A percentile compares a stretch with the other conserved stretches of the same genome.
Conservation (phyloP, 2,888 invertebrate species). For the Morpho deidamia region DNA sequence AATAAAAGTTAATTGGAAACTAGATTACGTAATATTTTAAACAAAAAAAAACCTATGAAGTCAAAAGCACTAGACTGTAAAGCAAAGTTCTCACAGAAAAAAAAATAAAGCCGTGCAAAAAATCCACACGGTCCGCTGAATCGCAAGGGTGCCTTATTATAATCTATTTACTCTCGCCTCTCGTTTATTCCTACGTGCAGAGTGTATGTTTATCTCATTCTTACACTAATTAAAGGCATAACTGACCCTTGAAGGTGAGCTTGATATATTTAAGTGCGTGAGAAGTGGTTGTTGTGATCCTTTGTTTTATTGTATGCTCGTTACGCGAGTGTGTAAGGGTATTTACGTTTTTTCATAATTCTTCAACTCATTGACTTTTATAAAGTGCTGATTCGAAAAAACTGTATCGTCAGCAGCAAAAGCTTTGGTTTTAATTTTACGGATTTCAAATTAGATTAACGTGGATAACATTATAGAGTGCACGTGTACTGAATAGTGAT, state of each 20-base stretch:
- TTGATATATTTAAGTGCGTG: conserved; percentile 50
- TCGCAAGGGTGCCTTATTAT: conserved; percentile 59
- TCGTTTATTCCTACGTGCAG: conserved; percentile 31
- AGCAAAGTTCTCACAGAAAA: conserved; percentile 48
- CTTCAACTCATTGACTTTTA: conserved; percentile 43
- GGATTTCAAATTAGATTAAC: not conserved
- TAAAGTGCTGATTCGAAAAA: conserved; percentile 2
- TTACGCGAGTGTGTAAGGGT: conserved; percentile 45
- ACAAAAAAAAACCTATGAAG: conserved; percentile 30
- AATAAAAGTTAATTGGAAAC: not conserved
- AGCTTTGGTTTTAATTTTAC: not conserved
- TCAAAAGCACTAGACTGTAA: conserved; percentile 55
- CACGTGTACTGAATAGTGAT: no score
- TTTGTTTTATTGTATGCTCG: conserved; percentile 59
- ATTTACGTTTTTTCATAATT: conserved; percentile 37
- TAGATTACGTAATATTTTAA: not conserved
- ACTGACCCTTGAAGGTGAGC: conserved; percentile 60
- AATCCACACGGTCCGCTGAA: conserved; percentile 57
- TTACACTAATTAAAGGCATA: conserved; percentile 61
- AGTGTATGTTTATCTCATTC: conserved; percentile 36
- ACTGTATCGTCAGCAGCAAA: conserved; percentile 1
- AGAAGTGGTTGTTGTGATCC: conserved; percentile 65
- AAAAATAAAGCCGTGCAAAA: conserved; percentile 50
- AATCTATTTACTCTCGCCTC: conserved; percentile 44
- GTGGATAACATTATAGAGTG: no score